A percentile compares a stretch with the other conserved stretches of the same genome.
Evolutionary conservation across 2,113 vertebrate genomes (phyloP).

Genomic region (Thryonomys swinderianus): DNA sequence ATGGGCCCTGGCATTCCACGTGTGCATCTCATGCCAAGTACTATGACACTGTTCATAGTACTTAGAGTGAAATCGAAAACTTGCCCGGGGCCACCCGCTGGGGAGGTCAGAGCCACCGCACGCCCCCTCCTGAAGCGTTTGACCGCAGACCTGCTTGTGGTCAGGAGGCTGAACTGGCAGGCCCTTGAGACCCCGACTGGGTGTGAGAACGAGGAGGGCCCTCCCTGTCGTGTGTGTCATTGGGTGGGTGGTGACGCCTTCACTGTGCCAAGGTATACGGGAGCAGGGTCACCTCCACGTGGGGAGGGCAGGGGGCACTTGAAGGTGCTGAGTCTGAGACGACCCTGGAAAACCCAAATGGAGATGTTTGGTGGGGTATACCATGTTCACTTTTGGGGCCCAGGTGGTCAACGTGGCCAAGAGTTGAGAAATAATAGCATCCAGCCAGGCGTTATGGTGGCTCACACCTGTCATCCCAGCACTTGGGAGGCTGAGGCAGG

Average conservation of each 20-base stretch:
- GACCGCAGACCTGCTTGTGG: no score
- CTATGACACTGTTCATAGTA: not conserved
- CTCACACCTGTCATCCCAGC: no score
- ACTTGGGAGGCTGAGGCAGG: no score
- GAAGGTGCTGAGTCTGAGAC: not conserved
- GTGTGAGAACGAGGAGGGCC: not conserved
- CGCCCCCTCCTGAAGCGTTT: no score
- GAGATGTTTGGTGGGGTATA: accelerated
- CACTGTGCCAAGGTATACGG: not conserved
- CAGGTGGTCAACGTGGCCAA: not conserved
- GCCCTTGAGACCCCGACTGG: not conserved
- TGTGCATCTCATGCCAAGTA: no score
- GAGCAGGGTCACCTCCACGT: not conserved
- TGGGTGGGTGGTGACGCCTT: not conserved
- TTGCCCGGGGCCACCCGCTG: not conserved
- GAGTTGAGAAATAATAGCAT: not conserved
- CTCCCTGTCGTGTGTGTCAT: no score
- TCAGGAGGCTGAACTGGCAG: not conserved
- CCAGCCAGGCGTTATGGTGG: no score
- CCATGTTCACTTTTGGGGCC: not conserved
- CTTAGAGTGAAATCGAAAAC: not conserved
- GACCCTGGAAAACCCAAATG: not conserved
- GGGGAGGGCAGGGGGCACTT: not conserved
- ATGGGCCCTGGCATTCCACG: not conserved
- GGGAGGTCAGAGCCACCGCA: not conserved